A percentile compares a stretch with the other conserved stretches of the same genome.
These are phyloP conservation scores for Ibycter americanus DNA, from an alignment of 2,797 vertebrate species.

Conservation along the genomic window DNA sequence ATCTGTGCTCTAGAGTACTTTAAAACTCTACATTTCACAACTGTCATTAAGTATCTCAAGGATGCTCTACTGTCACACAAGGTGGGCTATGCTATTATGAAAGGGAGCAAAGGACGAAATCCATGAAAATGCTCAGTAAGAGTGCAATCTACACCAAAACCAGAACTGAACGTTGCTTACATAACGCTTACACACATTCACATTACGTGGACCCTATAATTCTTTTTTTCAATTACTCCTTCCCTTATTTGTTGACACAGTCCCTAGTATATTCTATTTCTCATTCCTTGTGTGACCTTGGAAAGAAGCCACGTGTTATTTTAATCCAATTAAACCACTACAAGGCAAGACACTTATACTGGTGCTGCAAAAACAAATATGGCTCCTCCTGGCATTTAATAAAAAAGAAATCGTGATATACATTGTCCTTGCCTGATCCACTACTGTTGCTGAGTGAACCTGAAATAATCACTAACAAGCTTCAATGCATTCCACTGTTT, in stretches of 20 bases:
- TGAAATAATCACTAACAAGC: conserved; percentile 3
- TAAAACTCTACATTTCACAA: background rate
- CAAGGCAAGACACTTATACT: background rate
- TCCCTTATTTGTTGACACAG: background rate
- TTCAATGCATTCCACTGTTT: background rate
- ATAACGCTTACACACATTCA: background rate
- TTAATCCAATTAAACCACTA: background rate
- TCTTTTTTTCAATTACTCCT: background rate
- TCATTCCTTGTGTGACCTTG: background rate
- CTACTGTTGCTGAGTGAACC: background rate
- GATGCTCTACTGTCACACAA: background rate
- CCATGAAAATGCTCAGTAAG: background rate
- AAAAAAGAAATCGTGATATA: background rate
- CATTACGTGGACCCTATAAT: background rate
- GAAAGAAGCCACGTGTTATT: background rate
- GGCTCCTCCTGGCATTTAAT: background rate
- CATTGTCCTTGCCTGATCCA: background rate
- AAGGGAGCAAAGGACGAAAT: background rate
- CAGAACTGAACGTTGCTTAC: background rate
- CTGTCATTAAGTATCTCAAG: accelerated
- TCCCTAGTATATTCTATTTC: background rate
- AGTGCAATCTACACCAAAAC: background rate
- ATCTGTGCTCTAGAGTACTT: background rate
- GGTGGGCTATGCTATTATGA: background rate
- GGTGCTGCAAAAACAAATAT: background rate